Conservation (phyloP, 1,140 invertebrate genomes). For the Drosophila nikananu region DNA sequence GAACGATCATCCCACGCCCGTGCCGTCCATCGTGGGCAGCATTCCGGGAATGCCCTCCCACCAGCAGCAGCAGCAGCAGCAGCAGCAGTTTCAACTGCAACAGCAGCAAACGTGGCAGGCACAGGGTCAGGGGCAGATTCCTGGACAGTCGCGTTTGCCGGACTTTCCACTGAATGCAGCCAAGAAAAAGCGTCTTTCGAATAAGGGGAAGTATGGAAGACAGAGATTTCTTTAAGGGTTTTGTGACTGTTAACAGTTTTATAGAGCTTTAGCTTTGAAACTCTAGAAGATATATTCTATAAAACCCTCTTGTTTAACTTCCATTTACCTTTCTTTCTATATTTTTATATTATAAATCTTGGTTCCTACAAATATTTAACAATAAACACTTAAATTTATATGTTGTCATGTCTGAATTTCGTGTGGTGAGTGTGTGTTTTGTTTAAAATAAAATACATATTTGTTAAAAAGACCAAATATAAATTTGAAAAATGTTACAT, state of each 20-base stretch:
- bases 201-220: no score
- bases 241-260: neutral
- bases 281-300: neutral
- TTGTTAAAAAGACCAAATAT: constrained; percentile 21
- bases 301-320: neutral
- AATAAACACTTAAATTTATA: neutral
- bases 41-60: constrained; percentile 14
- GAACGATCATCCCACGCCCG: constrained; percentile 66
- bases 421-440: constrained; percentile 10
- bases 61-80: constrained; percentile 5
- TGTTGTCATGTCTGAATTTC: neutral
- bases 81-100: neutral
- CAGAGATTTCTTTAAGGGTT: neutral
- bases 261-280: neutral
- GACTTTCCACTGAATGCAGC: neutral
- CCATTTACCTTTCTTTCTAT: neutral
- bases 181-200: neutral
- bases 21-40: constrained; percentile 51
- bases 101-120: neutral
- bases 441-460: neutral
- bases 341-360: neutral
- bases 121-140: neutral
- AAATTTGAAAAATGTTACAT: constrained; percentile 31
- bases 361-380: neutral
- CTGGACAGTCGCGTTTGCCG: neutral